Evolutionary conservation across 2,113 vertebrate genomes (phyloP).

Genomic region (Indri indri): DNA sequence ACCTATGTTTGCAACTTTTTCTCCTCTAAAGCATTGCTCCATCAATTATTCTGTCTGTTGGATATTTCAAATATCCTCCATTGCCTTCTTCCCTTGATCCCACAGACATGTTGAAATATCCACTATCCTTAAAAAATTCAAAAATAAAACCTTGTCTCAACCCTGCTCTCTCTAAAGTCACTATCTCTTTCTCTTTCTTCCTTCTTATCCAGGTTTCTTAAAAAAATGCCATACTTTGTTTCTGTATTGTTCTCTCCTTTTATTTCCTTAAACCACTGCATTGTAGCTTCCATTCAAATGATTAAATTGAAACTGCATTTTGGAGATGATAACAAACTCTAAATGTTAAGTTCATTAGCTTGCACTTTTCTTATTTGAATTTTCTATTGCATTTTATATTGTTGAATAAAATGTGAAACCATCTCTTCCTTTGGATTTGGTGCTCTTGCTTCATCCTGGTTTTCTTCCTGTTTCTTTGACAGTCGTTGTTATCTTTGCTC

Average conservation of each 20-base stretch:
- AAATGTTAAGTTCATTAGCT: neutral
- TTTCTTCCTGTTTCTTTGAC: neutral
- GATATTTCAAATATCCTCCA: slow-evolving; percentile 67
- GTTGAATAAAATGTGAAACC: neutral
- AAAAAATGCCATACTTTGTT: neutral
- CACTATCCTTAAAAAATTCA: slow-evolving; percentile 56
- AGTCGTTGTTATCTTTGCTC: neutral
- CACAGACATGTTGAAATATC: slow-evolving; percentile 43
- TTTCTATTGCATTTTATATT: neutral
- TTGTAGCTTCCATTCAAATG: neutral
- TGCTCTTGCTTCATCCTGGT: neutral
- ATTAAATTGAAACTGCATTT: neutral
- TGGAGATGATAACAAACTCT: neutral
- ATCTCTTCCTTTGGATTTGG: neutral
- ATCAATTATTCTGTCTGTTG: slow-evolving; percentile 77
- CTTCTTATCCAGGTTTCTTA: neutral
- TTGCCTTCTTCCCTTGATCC: slow-evolving; percentile 61
- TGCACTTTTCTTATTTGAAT: neutral
- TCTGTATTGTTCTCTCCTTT: neutral
- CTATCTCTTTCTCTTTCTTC: neutral
- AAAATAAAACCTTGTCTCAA: slow-evolving; percentile 51
- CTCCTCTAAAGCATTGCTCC: slow-evolving; percentile 50
- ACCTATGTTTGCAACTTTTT: slow-evolving; percentile 40
- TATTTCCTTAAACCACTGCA: neutral
- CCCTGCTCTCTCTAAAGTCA: slow-evolving; percentile 41